phyloP scores from a whole-genome alignment of 1,140 invertebrate species.

The Gonatopus flavifemur region DNA sequence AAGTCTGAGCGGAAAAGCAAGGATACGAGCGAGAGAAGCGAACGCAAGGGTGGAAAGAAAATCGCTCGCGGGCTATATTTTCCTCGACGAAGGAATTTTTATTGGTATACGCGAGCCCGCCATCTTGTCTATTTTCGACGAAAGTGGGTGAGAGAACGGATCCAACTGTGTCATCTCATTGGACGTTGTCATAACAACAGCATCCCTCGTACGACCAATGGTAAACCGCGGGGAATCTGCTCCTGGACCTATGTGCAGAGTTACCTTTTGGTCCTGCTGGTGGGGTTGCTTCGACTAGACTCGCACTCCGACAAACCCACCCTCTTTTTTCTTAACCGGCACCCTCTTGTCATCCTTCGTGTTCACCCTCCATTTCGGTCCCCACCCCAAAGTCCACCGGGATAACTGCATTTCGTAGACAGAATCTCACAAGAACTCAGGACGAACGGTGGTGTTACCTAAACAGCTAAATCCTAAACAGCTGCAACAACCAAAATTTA shows the following conservation, averaged over 20 bases:
- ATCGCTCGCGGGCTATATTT: conserved; percentile 56
- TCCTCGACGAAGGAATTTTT: conserved; percentile 55
- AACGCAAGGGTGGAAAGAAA: conserved; percentile 39
- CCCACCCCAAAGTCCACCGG: conserved; percentile 41
- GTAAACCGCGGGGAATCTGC: background rate
- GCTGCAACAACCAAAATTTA: too few relatives aligned
- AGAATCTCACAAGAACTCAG: conserved; percentile 58
- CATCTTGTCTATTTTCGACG: conserved; percentile 46
- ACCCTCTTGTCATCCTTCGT: conserved; percentile 25
- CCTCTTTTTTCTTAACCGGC: background rate
- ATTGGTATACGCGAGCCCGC: conserved; percentile 53
- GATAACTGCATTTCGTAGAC: conserved; percentile 58
- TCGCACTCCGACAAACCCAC: background rate
- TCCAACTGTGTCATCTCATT: too few relatives aligned
- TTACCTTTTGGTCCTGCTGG: too few relatives aligned
- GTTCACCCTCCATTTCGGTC: conserved; percentile 20
- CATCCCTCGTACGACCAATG: conserved; percentile 40
- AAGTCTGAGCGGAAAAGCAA: too few relatives aligned
- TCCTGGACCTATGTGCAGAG: too few relatives aligned
- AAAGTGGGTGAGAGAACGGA: conserved; percentile 9
- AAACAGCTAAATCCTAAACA: too few relatives aligned
- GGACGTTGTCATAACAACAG: conserved; percentile 48
- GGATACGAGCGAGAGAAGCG: conserved; percentile 4
- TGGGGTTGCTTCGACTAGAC: too few relatives aligned
- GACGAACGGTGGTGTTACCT: conserved; percentile 52